Percentiles rank a stretch among this genome's conserved stretches.
phyloP scores from a whole-genome alignment of 2,888 invertebrate genomes.

The Meiosimyza platycephala region DNA sequence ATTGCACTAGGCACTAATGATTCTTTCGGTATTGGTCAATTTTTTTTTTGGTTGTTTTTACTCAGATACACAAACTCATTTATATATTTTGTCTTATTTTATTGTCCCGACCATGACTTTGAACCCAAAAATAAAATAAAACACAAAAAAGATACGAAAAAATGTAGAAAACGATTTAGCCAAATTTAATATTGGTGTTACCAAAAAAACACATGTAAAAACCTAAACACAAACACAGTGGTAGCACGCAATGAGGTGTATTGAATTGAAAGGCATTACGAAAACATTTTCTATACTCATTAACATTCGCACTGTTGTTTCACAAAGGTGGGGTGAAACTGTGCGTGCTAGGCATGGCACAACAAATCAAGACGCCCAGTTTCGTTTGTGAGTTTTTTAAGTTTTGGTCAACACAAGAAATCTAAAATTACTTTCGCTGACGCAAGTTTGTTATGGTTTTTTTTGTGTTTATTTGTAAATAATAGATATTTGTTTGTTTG shows the following conservation, averaged over 20 bases:
- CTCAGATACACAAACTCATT: too few species aligned
- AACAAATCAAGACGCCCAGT: background rate
- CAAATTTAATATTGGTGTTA: constrained; percentile 4
- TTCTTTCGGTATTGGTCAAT: background rate
- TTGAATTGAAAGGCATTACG: constrained; percentile 2
- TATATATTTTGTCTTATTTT: constrained; percentile 13
- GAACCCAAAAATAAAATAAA: constrained; percentile 28
- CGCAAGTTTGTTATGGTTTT: background rate
- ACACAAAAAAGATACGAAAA: background rate
- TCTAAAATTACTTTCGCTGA: constrained; percentile 4
- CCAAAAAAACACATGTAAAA: background rate
- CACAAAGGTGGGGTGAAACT: background rate
- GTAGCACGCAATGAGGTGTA: background rate
- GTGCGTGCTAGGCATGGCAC: background rate
- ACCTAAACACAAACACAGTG: background rate
- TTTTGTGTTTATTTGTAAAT: too few species aligned
- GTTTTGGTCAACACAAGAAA: background rate
- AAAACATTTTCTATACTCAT: constrained; percentile 10
- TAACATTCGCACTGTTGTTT: constrained; percentile 10
- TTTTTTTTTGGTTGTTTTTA: constrained; percentile 4
- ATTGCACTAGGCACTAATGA: background rate
- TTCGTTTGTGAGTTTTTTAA: too few species aligned
- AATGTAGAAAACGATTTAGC: constrained; percentile 15
- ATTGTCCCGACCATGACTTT: constrained; percentile 40
- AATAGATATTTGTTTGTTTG: too few species aligned